A percentile compares a stretch with the other conserved stretches of the same genome.
These are phyloP conservation scores for Dolichallabes microphthalmus DNA, from an alignment of 2,113 vertebrate genomes.

Conservation along the genomic window DNA sequence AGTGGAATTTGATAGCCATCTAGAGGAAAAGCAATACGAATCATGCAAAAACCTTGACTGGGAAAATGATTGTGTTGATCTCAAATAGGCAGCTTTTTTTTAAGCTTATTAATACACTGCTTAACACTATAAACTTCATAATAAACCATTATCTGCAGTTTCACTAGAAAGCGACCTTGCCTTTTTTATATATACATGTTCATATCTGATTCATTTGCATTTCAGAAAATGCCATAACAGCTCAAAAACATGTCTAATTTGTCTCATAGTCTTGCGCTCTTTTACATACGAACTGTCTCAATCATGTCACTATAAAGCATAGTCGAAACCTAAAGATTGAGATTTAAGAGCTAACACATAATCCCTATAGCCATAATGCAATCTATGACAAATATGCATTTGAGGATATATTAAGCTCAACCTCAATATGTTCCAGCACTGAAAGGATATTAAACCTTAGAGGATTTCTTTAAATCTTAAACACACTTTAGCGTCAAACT, in stretches of 20 bases:
- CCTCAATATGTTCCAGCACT: not conserved
- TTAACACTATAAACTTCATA: not conserved
- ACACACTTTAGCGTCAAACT: not conserved
- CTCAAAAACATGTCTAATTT: not conserved
- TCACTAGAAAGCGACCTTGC: not conserved
- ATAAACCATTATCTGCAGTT: conserved; percentile 5
- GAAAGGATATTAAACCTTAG: not conserved
- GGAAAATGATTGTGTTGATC: conserved; percentile 18
- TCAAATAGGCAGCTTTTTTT: conserved; percentile 5
- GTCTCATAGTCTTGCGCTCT: not conserved
- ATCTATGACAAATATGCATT: conserved; percentile 17
- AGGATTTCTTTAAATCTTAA: conserved; percentile 8
- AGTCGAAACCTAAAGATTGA: not conserved
- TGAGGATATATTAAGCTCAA: conserved; percentile 14
- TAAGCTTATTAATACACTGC: not conserved
- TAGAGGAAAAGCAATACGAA: conserved; percentile 61
- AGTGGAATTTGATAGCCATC: conserved; percentile 70
- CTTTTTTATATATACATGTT: not conserved
- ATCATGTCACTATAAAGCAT: not conserved
- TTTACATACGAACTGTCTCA: not conserved
- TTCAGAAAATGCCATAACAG: not conserved
- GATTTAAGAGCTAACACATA: not conserved
- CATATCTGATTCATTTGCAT: not conserved
- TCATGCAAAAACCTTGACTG: conserved; percentile 24
- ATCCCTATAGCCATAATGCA: conserved; percentile 3